These are phyloP conservation scores for Brenthis daphne DNA, from an alignment of 2,888 invertebrate species.

Conservation along the genomic window DNA sequence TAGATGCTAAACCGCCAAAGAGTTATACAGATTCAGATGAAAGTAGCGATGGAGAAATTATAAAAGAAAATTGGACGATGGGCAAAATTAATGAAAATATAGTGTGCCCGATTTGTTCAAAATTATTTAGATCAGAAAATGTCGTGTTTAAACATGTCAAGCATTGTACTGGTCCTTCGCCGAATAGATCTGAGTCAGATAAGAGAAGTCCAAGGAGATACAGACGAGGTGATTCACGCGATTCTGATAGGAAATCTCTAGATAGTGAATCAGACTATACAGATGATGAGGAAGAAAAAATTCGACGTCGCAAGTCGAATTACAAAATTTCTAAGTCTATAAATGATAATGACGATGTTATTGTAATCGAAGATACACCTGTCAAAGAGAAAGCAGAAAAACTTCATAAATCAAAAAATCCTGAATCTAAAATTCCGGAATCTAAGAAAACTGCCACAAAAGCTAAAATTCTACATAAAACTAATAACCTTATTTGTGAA, in stretches of 20 bases:
- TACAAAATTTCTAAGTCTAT: conserved; percentile 50
- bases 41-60: conserved; percentile 55
- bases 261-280: conserved; percentile 57
- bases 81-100: conserved; percentile 80
- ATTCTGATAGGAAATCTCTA: conserved; percentile 57
- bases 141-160: conserved; percentile 80
- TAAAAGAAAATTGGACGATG: conserved; percentile 78
- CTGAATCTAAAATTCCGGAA: conserved; percentile 50
- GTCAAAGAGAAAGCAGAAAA: conserved; percentile 51
- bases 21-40: conserved; percentile 56
- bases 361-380: conserved; percentile 63
- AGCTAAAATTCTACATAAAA: conserved; percentile 44
- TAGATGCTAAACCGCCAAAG: conserved; percentile 56
- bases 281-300: conserved; percentile 54
- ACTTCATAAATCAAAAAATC: conserved; percentile 16
- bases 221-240: conserved; percentile 53
- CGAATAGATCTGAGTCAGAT: conserved; percentile 70
- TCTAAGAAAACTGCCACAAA: conserved; percentile 43
- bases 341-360: conserved; percentile 55
- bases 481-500: conserved; percentile 64
- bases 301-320: conserved; percentile 58
- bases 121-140: conserved; percentile 76
- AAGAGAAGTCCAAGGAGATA: conserved; percentile 59
- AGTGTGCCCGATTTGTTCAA: conserved; percentile 76
- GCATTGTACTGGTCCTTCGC: conserved; percentile 76